Base-by-base conservation (phyloP, 2,113 vertebrate species). In the Caranx melampygus region DNA sequence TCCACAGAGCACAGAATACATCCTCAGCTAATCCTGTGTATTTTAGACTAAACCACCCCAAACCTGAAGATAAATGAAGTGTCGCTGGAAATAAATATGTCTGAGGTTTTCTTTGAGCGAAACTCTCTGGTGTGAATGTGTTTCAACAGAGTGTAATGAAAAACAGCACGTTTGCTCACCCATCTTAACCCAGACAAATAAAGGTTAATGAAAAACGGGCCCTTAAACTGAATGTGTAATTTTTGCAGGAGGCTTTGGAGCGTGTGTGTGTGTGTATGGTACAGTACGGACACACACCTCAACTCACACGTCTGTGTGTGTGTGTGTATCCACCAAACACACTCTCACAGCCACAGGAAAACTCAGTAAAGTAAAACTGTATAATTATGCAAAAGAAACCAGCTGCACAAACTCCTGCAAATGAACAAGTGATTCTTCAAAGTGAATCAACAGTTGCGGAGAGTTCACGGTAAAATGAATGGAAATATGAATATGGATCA, bases 401-500 rank as follows among this genome's bases (percentile, higher is more conserved):
- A 31, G 63, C 76, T 70, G 69, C 75, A 70, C 64, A 55, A 21
- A 6, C 60, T 75, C 58, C 71, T 65, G 35, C 74, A 88, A 88
- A 80, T 3, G 51, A 90, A 73, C 52, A 16, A 75, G 75, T n/a
- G 55, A 79, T 84, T 88, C 75, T 89, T 90, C 72, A 85, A 80
- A 85, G 83, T 69, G 75, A 79, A 88, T 89, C 84, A 91, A 89
- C 82, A 91, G 84, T 87, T 89, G 84, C 34, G 37, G 66, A 80
- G 75, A 85, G 79, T 86, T 84, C 67, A 74, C 33, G 20, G 80
- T 86, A 31, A 86, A 88, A 86, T 89, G 42, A 89, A 88, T 68
- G 55, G 75, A 86, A 88, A 82, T 86, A 87, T 90, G 90, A 91
- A 91, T 91, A 91, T 91, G 91, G 82, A 88, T 91, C 49, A 84